A percentile compares a stretch with the other conserved stretches of the same genome.
Evolutionary conservation across 2,113 vertebrate species (phyloP).

Genomic region (Takifugu bimaculatus): DNA sequence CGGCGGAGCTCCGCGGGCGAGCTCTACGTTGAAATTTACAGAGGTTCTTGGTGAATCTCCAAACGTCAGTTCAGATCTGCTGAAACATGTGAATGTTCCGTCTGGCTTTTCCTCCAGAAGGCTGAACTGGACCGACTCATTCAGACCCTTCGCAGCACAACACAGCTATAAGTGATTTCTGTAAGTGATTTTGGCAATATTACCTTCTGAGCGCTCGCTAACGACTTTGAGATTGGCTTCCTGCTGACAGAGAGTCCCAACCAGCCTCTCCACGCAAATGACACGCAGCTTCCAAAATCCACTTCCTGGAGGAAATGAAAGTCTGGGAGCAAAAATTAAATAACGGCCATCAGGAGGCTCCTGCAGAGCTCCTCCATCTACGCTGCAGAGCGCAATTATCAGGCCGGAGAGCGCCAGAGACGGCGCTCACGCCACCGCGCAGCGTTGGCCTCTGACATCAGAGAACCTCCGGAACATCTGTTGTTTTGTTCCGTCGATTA

Average conservation of each 20-base stretch:
- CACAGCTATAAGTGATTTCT: conserved; percentile 13
- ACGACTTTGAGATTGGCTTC: conserved; percentile 13
- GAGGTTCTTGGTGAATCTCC: no score
- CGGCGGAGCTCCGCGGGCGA: no score
- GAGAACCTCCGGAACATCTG: no score
- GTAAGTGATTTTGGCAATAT: conserved; percentile 6
- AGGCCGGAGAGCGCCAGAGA: conserved; percentile 1
- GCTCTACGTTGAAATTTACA: no score
- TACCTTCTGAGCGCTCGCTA: conserved; percentile 9
- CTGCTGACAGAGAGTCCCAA: conserved; percentile 7
- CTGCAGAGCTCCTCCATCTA: background rate
- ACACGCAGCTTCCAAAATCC: conserved; percentile 20
- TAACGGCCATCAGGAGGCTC: conserved; percentile 6
- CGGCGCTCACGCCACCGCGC: background rate
- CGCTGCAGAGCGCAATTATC: background rate
- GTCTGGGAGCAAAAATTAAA: conserved; percentile 16
- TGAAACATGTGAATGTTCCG: no score
- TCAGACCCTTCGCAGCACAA: background rate
- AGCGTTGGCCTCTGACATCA: conserved; percentile 19
- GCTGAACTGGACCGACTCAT: no score
- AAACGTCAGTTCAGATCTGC: no score
- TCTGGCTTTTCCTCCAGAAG: no score
- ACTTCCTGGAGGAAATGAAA: conserved; percentile 43
- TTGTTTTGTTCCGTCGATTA: no score
- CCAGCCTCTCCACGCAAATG: conserved; percentile 1